Evolutionary conservation across 2,888 invertebrate species (phyloP).

Genomic region (Zootermopsis nevadensis): DNA sequence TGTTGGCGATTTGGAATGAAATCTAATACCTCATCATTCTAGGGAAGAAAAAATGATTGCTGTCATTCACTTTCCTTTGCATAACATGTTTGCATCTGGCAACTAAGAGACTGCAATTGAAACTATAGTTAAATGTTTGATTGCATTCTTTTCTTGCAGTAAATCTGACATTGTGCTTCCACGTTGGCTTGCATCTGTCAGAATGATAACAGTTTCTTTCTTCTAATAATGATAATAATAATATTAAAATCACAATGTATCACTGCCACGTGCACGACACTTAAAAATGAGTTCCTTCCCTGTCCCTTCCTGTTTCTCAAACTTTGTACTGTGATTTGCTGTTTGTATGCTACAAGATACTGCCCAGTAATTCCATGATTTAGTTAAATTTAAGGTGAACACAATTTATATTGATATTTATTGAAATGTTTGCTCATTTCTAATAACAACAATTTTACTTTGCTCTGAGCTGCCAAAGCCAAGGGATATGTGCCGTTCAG

Average conservation of each 20-base stretch:
- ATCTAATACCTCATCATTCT: neutral
- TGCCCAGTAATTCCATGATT: neutral
- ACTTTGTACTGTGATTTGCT: neutral
- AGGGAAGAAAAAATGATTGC: constrained; percentile 7
- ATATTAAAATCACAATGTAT: neutral
- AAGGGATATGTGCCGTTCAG: neutral
- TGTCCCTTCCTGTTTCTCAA: neutral
- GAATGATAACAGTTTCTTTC: neutral
- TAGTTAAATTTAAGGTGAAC: neutral
- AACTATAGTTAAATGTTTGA: neutral
- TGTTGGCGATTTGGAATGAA: neutral
- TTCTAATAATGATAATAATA: neutral
- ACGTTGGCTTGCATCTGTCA: neutral
- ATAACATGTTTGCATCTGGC: neutral
- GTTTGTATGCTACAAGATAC: neutral
- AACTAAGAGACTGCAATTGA: neutral
- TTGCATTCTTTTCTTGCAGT: neutral
- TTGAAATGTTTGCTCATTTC: constrained; percentile 17
- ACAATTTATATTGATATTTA: neutral
- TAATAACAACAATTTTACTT: neutral
- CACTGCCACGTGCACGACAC: constrained; percentile 12
- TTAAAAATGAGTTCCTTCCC: neutral
- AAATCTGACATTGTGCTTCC: constrained; percentile 7
- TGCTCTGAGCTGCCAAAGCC: neutral
- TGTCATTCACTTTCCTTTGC: neutral